These are phyloP conservation scores for Magallana nippona DNA, from an alignment of 2,888 invertebrate species.

Conservation along the genomic window DNA sequence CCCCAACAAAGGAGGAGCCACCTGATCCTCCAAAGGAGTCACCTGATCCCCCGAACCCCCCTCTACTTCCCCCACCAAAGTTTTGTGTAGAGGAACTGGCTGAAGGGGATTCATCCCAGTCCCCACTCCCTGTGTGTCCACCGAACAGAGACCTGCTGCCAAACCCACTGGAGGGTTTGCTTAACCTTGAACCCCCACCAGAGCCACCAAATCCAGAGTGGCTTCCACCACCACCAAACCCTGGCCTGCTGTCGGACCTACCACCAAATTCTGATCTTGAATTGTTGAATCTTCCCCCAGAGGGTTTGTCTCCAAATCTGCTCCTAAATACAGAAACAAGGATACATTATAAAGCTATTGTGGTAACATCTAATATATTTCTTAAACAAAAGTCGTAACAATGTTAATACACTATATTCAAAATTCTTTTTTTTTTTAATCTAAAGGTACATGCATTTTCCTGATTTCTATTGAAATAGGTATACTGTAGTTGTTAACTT, in stretches of 20 bases:
- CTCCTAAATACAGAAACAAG: background rate
- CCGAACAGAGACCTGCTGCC: background rate
- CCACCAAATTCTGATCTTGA: conserved; percentile 35
- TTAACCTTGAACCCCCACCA: background rate
- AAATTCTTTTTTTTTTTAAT: no score
- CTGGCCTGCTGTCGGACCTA: conserved; percentile 15
- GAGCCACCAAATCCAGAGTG: background rate
- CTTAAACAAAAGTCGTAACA: background rate
- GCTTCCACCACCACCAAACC: conserved; percentile 47
- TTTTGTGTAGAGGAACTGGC: background rate
- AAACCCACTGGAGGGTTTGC: background rate
- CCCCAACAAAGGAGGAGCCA: background rate
- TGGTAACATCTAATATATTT: background rate
- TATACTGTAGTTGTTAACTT: no score
- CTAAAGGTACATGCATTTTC: no score
- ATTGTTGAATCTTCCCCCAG: conserved; percentile 45
- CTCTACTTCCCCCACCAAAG: conserved; percentile 29
- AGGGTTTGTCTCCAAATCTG: conserved; percentile 32
- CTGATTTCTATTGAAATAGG: no score
- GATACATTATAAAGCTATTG: no score
- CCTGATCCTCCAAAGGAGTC: conserved; percentile 3
- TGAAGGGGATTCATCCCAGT: conserved; percentile 16
- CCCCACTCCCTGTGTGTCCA: background rate
- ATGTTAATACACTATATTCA: background rate
- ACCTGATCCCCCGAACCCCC: conserved; percentile 38